Evolutionary conservation across 2,888 invertebrate species (phyloP), one percentile per base, ranked within the genome.

Genomic region (Clistopyga incitator): DNA sequence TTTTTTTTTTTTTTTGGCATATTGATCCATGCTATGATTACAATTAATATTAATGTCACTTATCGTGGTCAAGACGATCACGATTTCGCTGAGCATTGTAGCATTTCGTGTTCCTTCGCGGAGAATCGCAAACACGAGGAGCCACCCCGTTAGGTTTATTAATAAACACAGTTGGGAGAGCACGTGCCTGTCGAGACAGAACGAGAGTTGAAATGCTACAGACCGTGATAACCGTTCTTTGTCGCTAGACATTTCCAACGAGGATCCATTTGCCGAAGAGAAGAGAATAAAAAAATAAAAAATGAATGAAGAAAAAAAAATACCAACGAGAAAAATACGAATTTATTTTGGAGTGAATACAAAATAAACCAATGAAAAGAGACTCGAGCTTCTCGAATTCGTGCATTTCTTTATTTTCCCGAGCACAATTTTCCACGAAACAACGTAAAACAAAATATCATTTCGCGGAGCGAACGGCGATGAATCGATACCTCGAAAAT

Each of bases 101-200:
- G 29, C 34, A 23, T 68, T 50, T 68, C 25, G 59, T 45, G 18
- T 82, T 52, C 52, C 52, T 65, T 78, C 67, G 52, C 79, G 65
- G 56, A 20, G 67, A 83, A 76, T 83, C 75, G 83, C 59, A 86
- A 90, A 90, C 89, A 90, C 88, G 89, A 88, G 88, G 88, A 56
- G 85, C 85, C 88, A 88, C 86, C 89, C 89, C 86, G 90, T 70
- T 68, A 82, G 87, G 91, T 92, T 92, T 92, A 92, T 92, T 92
- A 92, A 92, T 92, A 92, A 91, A 91, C 91, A 90, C 88, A 87
- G 88, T 82, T 86, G 87, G 90, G 67, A 67, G 77, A 81, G 84
- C 76, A 85, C 81, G 80, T 85, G 80, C 85, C 78, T 52, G 75
- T 68, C 78, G 65, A 78, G 79, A 76, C 78, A 47, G 61, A 83